Evolutionary conservation across 2,113 vertebrate species (phyloP).

Genomic region (Laterallus jamaicensis): DNA sequence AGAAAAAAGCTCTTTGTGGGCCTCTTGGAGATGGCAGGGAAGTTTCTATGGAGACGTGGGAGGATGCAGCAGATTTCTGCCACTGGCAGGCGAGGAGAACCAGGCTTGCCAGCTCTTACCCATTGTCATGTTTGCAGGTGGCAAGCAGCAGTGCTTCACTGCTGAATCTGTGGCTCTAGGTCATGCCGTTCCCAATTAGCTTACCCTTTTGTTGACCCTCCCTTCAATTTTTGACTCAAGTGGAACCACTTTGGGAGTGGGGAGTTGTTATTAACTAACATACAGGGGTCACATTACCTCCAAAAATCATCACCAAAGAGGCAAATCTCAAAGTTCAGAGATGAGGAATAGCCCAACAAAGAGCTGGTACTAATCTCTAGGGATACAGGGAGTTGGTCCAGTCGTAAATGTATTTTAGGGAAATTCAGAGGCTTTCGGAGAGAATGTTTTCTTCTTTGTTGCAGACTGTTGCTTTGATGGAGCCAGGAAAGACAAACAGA

Average conservation of each 20-base stretch:
- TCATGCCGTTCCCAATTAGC: background rate
- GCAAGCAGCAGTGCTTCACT: background rate
- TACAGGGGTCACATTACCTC: background rate
- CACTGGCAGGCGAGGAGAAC: fast-evolving
- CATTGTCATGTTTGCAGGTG: background rate
- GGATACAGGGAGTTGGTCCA: background rate
- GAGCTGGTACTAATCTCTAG: background rate
- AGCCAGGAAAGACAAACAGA: background rate
- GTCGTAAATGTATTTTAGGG: background rate
- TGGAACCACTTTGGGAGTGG: fast-evolving
- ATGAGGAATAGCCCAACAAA: background rate
- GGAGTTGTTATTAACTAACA: background rate
- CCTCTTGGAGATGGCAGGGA: background rate
- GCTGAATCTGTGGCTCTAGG: fast-evolving
- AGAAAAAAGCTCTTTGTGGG: background rate
- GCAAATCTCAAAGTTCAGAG: background rate
- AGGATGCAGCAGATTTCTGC: background rate
- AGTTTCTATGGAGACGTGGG: conserved; percentile 13
- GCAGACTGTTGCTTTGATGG: background rate
- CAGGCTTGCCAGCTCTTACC: fast-evolving
- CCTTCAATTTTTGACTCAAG: background rate
- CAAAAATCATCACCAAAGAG: background rate
- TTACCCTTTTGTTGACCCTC: fast-evolving
- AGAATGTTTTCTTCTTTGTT: background rate
- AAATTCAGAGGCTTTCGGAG: background rate